Evolutionary conservation across 2,888 invertebrate species (phyloP).

Genomic region (Eueremaeus valkanovi): DNA sequence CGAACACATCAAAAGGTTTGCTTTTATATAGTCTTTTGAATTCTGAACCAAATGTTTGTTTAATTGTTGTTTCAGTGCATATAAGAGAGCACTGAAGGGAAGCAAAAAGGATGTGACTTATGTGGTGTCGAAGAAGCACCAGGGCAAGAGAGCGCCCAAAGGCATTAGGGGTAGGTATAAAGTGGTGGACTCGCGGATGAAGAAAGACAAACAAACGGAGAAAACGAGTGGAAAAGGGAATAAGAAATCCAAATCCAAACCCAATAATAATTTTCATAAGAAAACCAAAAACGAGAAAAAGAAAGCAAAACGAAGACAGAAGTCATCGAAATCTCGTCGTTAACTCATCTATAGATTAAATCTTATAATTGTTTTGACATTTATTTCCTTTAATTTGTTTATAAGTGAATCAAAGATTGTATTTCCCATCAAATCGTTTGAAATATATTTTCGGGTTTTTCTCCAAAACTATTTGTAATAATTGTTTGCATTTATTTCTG

Average conservation of each 20-base stretch:
- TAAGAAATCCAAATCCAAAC: slow-evolving; percentile 3
- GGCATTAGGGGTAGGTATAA: slow-evolving; percentile 88
- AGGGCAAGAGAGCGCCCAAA: slow-evolving; percentile 71
- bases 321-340: not conserved
- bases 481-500: no score
- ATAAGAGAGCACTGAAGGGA: slow-evolving; percentile 76
- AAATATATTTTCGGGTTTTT: no score
- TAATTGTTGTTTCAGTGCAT: slow-evolving; percentile 61
- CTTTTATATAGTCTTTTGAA: slow-evolving; percentile 48
- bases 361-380: no score
- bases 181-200: slow-evolving; percentile 93
- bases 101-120: slow-evolving; percentile 88
- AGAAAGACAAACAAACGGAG: slow-evolving; percentile 67
- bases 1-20: slow-evolving; percentile 76
- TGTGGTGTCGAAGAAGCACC: slow-evolving; percentile 86
- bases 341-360: no score
- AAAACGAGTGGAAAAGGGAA: not conserved
- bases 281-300: no score
- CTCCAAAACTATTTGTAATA: no score
- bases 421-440: no score
- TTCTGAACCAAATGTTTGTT: slow-evolving; percentile 40
- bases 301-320: not conserved
- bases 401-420: no score
- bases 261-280: not conserved
- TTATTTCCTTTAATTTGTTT: no score